phyloP scores from a whole-genome alignment of 2,797 vertebrate genomes.

The Sebastes wilsoni region DNA sequence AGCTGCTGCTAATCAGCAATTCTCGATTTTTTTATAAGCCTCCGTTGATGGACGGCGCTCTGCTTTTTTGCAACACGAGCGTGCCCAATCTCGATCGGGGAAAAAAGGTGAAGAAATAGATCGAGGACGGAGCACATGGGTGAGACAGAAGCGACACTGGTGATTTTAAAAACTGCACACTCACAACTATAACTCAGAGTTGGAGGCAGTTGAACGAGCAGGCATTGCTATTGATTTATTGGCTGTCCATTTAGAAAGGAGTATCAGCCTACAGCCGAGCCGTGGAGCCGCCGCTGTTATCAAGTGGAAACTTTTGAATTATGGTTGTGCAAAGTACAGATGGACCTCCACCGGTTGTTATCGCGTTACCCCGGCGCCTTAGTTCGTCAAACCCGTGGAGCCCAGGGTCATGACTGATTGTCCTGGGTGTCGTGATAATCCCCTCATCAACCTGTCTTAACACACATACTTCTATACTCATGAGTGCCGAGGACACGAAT shows the following conservation, averaged over 20 bases:
- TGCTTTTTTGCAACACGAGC: background rate
- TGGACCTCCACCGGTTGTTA: slow-evolving; percentile 6
- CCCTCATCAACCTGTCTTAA: slow-evolving; percentile 4
- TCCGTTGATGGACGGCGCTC: background rate
- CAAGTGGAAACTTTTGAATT: slow-evolving; percentile 45
- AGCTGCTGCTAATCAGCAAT: background rate
- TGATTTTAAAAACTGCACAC: slow-evolving; percentile 56
- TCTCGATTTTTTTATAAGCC: background rate
- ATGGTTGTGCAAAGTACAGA: slow-evolving; percentile 11
- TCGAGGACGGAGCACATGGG: background rate
- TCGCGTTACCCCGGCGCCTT: slow-evolving; percentile 5
- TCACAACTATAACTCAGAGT: slow-evolving; percentile 51
- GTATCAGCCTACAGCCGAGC: slow-evolving; percentile 55
- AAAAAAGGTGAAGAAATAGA: background rate
- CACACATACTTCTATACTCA: background rate
- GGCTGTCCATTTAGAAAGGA: slow-evolving; percentile 58
- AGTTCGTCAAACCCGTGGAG: background rate
- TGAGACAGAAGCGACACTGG: slow-evolving; percentile 9
- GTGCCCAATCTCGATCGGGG: background rate
- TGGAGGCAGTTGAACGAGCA: slow-evolving; percentile 42
- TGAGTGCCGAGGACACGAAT: background rate
- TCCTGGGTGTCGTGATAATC: slow-evolving; percentile 22
- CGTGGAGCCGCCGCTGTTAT: slow-evolving; percentile 14
- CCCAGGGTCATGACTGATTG: background rate
- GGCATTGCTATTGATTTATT: slow-evolving; percentile 62